Evolutionary conservation across 2,888 invertebrate genomes (phyloP).

Genomic region (Euproctis similis): DNA sequence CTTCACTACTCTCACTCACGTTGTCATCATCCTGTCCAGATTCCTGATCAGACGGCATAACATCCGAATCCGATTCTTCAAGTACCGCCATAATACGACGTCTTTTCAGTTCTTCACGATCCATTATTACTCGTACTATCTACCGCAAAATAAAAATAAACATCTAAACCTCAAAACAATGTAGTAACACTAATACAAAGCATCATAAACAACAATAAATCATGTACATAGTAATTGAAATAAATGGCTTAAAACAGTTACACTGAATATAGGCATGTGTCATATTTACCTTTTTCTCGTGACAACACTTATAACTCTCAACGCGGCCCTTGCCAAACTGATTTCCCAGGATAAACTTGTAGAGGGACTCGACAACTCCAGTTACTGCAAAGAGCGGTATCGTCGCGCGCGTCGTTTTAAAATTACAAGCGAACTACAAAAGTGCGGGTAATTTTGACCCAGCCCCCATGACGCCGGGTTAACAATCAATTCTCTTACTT

Average conservation of each 20-base stretch:
- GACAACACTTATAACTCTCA: slow-evolving; percentile 10
- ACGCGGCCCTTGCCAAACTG: slow-evolving; percentile 8
- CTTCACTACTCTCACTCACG: not conserved
- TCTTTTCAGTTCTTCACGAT: slow-evolving; percentile 8
- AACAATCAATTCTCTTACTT: too few species aligned
- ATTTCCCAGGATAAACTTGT: slow-evolving; percentile 7
- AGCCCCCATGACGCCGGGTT: too few species aligned
- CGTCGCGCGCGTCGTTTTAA: not conserved
- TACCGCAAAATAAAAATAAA: slow-evolving; percentile 10
- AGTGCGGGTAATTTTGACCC: too few species aligned
- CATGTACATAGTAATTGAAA: slow-evolving; percentile 2
- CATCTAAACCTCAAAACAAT: slow-evolving; percentile 9
- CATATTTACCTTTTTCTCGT: slow-evolving; percentile 8
- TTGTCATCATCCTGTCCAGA: not conserved
- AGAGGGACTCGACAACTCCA: slow-evolving; percentile 11
- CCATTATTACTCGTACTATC: slow-evolving; percentile 8
- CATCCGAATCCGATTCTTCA: slow-evolving; percentile 10
- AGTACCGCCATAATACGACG: slow-evolving; percentile 7
- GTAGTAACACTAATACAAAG: not conserved
- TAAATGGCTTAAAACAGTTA: too few species aligned
- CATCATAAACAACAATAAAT: not conserved
- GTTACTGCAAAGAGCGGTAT: slow-evolving; percentile 9
- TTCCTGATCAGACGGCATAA: slow-evolving; percentile 1
- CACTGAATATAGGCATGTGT: slow-evolving; percentile 11
- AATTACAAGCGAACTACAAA: too few species aligned